Evolutionary conservation across 2,797 vertebrate genomes (phyloP).

Genomic region (Allobates femoralis): DNA sequence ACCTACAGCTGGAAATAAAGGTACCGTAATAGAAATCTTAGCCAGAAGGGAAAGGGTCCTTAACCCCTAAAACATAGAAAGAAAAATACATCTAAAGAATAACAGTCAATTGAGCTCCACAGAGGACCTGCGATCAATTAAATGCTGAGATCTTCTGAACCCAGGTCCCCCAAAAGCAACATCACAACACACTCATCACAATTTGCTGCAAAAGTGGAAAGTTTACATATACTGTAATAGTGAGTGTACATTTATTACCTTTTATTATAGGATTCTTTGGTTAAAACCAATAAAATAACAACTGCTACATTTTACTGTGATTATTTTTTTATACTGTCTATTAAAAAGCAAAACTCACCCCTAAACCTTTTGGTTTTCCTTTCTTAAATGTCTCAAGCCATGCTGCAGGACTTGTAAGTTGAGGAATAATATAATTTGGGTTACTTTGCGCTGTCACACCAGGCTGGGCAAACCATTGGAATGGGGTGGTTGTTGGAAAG

Average conservation of each 20-base stretch:
- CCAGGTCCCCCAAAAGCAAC: no score
- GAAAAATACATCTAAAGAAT: no score
- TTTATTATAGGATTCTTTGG: neutral
- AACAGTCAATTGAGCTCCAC: no score
- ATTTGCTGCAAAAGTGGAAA: no score
- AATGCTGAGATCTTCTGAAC: no score
- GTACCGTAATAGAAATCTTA: no score
- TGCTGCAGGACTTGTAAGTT: neutral
- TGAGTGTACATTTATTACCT: neutral
- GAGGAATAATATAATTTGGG: neutral
- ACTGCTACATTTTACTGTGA: neutral
- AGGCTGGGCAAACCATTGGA: neutral
- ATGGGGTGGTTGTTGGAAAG: neutral
- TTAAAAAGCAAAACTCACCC: neutral
- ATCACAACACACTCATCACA: no score
- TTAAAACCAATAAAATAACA: neutral
- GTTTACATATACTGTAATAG: no score
- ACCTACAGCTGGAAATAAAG: no score
- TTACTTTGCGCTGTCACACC: neutral
- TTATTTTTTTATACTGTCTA: neutral
- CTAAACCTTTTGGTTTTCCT: conserved; percentile 1
- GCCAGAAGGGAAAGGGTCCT: no score
- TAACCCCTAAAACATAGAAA: no score
- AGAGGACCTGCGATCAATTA: no score
- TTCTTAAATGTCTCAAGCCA: neutral